Evolutionary conservation across 2,113 vertebrate genomes (phyloP).

Genomic region (Motacilla tschutschensis): DNA sequence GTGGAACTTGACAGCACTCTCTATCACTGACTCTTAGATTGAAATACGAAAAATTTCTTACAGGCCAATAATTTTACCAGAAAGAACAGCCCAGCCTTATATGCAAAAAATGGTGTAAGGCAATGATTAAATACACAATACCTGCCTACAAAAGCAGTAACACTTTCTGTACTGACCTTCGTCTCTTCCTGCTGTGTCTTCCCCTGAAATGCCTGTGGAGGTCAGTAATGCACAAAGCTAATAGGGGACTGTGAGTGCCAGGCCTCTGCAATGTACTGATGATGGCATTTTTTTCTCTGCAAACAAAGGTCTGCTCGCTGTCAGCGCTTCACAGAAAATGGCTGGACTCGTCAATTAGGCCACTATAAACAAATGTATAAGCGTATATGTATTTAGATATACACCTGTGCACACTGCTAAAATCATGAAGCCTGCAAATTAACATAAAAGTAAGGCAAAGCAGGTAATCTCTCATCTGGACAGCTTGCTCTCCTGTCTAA

Average conservation of each 20-base stretch:
- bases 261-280: background rate
- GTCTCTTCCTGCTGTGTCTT: slow-evolving; percentile 30
- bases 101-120: background rate
- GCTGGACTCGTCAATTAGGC: background rate
- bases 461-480: background rate
- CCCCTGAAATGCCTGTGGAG: slow-evolving; percentile 58
- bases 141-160: background rate
- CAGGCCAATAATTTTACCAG: background rate
- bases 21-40: background rate
- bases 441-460: background rate
- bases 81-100: background rate
- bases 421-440: background rate
- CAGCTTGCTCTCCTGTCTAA: background rate
- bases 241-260: background rate
- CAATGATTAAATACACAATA: background rate
- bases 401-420: background rate
- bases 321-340: background rate
- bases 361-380: background rate
- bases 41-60: background rate
- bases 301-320: background rate
- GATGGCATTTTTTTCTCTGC: background rate
- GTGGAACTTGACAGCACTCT: background rate
- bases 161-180: slow-evolving; percentile 14
- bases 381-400: background rate
- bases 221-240: slow-evolving; percentile 63